Conservation (phyloP, 1,140 invertebrate species). For the Drosophila pseudoananassae region DNA sequence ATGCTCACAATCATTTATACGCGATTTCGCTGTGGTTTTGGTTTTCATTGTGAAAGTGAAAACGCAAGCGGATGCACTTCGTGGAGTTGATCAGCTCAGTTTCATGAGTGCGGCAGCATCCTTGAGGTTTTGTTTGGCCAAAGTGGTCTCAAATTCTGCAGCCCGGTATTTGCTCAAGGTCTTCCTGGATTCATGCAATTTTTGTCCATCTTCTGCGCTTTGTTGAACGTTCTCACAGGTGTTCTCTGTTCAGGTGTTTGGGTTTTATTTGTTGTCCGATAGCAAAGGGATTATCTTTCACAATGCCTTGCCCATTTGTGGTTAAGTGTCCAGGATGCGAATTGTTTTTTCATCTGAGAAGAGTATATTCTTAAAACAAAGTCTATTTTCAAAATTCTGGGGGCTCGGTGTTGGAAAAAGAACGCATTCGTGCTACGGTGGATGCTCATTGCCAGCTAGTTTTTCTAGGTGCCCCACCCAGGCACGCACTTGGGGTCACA, state of each 20-base stretch:
- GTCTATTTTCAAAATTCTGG: background rate
- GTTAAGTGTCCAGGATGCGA: background rate
- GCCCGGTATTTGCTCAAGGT: constrained; percentile 39
- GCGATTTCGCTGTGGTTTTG: constrained; percentile 65
- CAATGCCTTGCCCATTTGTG: constrained; percentile 7
- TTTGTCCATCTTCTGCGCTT: constrained; percentile 66
- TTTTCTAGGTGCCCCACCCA: constrained; percentile 8
- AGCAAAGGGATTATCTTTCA: constrained; percentile 56
- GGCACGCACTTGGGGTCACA: constrained; percentile 72
- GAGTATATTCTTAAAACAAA: background rate
- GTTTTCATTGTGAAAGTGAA: constrained; percentile 81
- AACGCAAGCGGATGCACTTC: constrained; percentile 76
- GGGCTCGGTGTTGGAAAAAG: background rate
- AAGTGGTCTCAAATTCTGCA: constrained; percentile 66
- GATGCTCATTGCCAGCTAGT: constrained; percentile 4
- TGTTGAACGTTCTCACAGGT: constrained; percentile 81
- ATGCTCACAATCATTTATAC: constrained; percentile 9
- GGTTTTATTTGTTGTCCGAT: constrained; percentile 69
- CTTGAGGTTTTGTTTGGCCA: constrained; percentile 56
- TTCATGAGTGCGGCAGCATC: constrained; percentile 29
- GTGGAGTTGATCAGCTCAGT: constrained; percentile 28
- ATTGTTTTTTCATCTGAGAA: background rate
- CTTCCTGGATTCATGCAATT: constrained; percentile 70
- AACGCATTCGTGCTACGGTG: background rate
- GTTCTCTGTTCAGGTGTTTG: constrained; percentile 34